Percentiles rank a stretch among this genome's conserved stretches.
phyloP scores from a whole-genome alignment of 2,888 invertebrate genomes.

The Drosophila cognata region DNA sequence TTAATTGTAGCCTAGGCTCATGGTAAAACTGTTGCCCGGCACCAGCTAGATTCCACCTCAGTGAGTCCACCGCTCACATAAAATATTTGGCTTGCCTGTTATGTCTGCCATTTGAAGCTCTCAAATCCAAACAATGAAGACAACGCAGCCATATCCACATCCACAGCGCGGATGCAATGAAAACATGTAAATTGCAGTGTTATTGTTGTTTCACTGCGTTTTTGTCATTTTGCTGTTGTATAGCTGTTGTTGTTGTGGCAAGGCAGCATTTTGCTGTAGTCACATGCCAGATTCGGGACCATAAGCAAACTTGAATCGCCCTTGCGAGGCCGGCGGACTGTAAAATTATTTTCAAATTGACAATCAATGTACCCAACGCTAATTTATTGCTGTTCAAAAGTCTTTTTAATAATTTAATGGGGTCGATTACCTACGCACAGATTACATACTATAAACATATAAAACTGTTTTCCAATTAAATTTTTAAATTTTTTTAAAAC shows the following conservation, averaged over 20 bases:
- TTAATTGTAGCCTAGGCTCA: constrained; percentile 1
- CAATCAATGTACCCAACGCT: constrained; percentile 27
- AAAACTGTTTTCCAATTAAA: not conserved
- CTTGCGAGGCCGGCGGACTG: constrained; percentile 3
- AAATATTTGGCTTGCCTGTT: constrained; percentile 29
- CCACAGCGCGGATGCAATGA: constrained; percentile 30
- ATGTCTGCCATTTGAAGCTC: constrained; percentile 24
- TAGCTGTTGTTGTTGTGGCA: constrained; percentile 20
- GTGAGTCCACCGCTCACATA: constrained; percentile 10
- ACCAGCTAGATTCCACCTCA: not conserved
- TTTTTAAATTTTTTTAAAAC: not conserved
- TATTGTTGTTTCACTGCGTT: constrained; percentile 23
- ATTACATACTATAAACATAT: not conserved
- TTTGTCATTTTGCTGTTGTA: constrained; percentile 12
- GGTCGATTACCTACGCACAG: not conserved
- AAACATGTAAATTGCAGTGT: constrained; percentile 38
- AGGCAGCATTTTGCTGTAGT: constrained; percentile 6
- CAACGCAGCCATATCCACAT: constrained; percentile 14
- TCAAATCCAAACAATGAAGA: constrained; percentile 49
- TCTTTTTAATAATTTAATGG: not conserved
- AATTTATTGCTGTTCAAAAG: not conserved
- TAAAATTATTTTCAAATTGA: constrained; percentile 26
- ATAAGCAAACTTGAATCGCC: constrained; percentile 35
- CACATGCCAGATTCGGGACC: constrained; percentile 17
- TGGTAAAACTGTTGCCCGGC: constrained; percentile 10